Base-by-base conservation (phyloP, 2,888 invertebrate species). In the Cephus pygmeus region DNA sequence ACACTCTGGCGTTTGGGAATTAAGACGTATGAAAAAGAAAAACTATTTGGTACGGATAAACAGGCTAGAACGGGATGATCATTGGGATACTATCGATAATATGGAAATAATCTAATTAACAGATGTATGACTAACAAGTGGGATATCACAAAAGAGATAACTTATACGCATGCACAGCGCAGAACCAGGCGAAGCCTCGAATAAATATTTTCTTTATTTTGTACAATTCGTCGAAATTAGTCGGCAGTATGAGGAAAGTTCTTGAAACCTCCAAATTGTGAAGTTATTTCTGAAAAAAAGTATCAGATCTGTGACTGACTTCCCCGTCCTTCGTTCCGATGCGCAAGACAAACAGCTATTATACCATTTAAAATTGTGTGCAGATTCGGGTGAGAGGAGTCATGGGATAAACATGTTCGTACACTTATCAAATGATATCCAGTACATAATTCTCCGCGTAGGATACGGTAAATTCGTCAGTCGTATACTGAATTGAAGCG, bases 161-260 rank as follows among this genome's bases (percentile, higher is more conserved):
- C 23, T 56, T 56, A 9, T 23, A 34, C 35, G 15, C 73, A 12
- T 68, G 73, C 34, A 73, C 34, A n/a, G 30, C 40, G 15, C 34
- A 56, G 56, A 56, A 34, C n/a, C n/a, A 30, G 34, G 34, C 15
- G 34, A 35, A 34, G 36, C 34, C 30, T 36, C 30, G 35, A 31
- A 35, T 74, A 74, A 74, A 34, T 30, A 12, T 74, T 74, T 56
- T 23, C 56, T 56, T 56, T 56, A 56, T 56, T 56, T 56, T 56
- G 56, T 56, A 56, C 56, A 56, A 56, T 56, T 56, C 56, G 23
- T 23, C 56, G 56, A 56, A 23, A 56, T 9, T 56, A 56, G 9
- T 56, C 23, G 56, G 56, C 23, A 23, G 56, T 56, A 56, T 56
- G 1, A 56, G 56, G 56, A 15, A 56, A 56, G 9, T 56, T 56